Evolutionary conservation across 2,113 vertebrate genomes (phyloP), one percentile per base, ranked within the genome.

Genomic region (Seriola aureovittata): DNA sequence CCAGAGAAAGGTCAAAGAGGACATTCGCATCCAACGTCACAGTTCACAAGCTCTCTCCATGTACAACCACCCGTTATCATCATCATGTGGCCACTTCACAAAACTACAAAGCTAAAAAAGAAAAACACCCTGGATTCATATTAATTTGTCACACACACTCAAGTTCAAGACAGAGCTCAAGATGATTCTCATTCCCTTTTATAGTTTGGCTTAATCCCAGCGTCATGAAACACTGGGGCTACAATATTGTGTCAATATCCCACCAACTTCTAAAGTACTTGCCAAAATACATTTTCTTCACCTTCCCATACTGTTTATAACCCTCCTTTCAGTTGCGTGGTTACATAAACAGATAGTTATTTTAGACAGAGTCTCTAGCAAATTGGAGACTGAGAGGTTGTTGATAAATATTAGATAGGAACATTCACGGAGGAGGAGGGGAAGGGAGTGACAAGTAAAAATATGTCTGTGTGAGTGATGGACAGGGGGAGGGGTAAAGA

Each of bases 381-480:
- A 88, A 89, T 85, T 71, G 78, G 58, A 82, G 79, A 88, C 16
- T 85, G 38, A 67, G 68, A 72, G 46, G 21, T 38, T 84, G 75
- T 63, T 80, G 13, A 85, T 84, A 63, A 81, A 88, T 82, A 79
- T 76, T 85, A 71, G 59, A 88, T 82, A 81, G 59, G 60, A 86
- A 67, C 72, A 80, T 71, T 75, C 34, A 85, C 29, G 29, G 12
- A 75, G 67, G 71, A 85, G 73, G 70, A 79, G 40, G 40, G 48
- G 70, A 58, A 73, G 55, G 65, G 44, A 68, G 55, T 40, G 80
- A 60, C 76, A 80, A 71, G 55, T n/a, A 55, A 86, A 77, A 72
- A 74, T 50, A 46, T 67, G 42, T 64, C 57, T 29, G 48, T 29
- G 44, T 62, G 48, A 59, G 40, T 78, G 65, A 84, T 55, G 42